Percentiles rank a stretch among this genome's conserved stretches.
These are phyloP conservation scores for Habropoda laboriosa DNA, from an alignment of 1,140 invertebrate genomes.

Conservation along the genomic window DNA sequence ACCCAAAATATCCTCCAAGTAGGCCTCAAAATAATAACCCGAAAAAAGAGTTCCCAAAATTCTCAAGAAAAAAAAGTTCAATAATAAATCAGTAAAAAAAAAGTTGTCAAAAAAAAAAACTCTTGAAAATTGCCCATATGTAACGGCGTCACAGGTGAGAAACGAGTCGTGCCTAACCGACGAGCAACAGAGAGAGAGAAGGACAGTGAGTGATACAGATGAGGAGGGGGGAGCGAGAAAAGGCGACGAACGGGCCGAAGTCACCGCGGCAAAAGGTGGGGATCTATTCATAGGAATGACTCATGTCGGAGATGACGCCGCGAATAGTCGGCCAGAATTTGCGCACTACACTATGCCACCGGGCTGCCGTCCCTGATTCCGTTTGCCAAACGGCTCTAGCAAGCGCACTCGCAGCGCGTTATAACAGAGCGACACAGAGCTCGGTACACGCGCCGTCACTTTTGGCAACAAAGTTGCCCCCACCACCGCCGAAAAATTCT, in stretches of 20 bases:
- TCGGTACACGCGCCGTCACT: neutral
- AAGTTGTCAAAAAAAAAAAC: neutral
- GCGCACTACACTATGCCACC: slow-evolving; percentile 69
- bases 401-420: too few relatives aligned
- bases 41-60: too few relatives aligned
- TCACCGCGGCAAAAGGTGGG: slow-evolving; percentile 64
- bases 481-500: too few relatives aligned
- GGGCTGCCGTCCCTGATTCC: slow-evolving; percentile 35
- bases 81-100: too few relatives aligned
- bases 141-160: neutral
- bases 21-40: too few relatives aligned
- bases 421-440: too few relatives aligned
- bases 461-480: neutral
- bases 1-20: too few relatives aligned
- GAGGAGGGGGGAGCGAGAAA: neutral
- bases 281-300: slow-evolving; percentile 76
- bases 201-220: neutral
- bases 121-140: too few relatives aligned
- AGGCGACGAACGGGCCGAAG: slow-evolving; percentile 25
- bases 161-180: neutral
- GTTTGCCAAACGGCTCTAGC: slow-evolving; percentile 25
- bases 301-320: slow-evolving; percentile 74
- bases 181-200: neutral
- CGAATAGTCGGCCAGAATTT: slow-evolving; percentile 76
- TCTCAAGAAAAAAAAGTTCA: too few relatives aligned